Conservation (phyloP, 2,797 vertebrate species). For the Gallinago solitaria region DNA sequence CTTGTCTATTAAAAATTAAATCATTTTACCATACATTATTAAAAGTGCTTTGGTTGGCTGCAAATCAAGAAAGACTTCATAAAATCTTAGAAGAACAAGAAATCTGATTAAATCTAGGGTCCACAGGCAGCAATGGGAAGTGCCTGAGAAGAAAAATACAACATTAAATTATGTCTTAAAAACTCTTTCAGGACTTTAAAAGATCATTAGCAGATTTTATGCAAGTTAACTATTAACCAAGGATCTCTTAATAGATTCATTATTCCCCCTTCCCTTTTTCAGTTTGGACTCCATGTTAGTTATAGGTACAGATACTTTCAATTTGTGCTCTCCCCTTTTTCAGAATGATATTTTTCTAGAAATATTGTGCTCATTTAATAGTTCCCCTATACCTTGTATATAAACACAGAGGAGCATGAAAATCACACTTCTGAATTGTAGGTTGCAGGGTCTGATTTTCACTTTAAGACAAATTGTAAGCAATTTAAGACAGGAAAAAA, state of each 20-base stretch:
- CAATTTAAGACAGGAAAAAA: background rate
- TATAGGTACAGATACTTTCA: background rate
- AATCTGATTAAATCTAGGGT: constrained; percentile 75
- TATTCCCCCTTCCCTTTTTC: background rate
- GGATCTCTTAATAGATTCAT: constrained; percentile 22
- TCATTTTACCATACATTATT: constrained; percentile 79
- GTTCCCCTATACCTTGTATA: background rate
- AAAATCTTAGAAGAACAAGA: constrained; percentile 68
- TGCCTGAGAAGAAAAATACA: constrained; percentile 56
- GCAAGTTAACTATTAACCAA: constrained; percentile 63
- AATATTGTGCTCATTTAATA: constrained; percentile 1
- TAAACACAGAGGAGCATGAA: background rate
- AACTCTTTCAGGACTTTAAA: constrained; percentile 68
- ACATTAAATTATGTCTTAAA: constrained; percentile 69
- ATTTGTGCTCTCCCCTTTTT: background rate
- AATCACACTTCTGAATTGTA: background rate
- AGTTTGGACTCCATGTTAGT: background rate
- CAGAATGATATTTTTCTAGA: background rate
- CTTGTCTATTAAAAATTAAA: constrained; percentile 82
- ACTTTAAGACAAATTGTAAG: background rate
- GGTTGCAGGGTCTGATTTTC: background rate
- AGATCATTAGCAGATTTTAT: constrained; percentile 67
- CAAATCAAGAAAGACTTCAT: constrained; percentile 77
- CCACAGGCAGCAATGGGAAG: constrained; percentile 57
- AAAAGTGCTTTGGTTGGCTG: constrained; percentile 74